Evolutionary conservation across 2,113 vertebrate genomes (phyloP).

Genomic region (Butorides virescens): DNA sequence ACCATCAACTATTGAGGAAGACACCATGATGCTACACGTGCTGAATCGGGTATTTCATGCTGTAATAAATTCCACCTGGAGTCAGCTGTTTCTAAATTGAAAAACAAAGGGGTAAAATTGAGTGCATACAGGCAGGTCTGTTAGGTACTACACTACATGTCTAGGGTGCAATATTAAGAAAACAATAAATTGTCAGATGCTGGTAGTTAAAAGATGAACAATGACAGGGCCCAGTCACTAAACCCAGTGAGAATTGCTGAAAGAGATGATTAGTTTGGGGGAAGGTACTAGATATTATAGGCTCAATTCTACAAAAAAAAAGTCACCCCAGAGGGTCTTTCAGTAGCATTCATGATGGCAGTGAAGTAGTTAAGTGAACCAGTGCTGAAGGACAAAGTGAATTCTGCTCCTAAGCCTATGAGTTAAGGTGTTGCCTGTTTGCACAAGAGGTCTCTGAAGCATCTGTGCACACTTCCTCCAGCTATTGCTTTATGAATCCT

Average conservation of each 20-base stretch:
- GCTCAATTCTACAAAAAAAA: neutral
- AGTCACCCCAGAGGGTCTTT: neutral
- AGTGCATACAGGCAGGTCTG: neutral
- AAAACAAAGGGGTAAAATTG: slow-evolving; percentile 11
- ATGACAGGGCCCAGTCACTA: neutral
- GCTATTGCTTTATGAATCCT: slow-evolving; percentile 40
- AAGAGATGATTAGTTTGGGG: neutral
- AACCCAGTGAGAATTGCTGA: neutral
- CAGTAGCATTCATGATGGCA: neutral
- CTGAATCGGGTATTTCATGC: slow-evolving; percentile 10
- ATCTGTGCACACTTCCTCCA: neutral
- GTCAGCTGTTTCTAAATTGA: neutral
- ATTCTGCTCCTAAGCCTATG: neutral
- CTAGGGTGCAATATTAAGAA: neutral
- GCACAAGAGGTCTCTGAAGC: slow-evolving; percentile 27
- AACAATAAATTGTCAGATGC: neutral
- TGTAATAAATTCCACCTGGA: neutral
- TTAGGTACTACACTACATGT: neutral
- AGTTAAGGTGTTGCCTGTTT: neutral
- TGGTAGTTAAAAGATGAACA: neutral
- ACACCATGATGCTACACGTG: neutral
- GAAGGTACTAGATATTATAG: neutral
- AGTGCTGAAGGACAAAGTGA: neutral
- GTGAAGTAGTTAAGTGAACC: neutral
- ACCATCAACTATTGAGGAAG: neutral